Evolutionary conservation across 2,797 vertebrate species (phyloP), one percentile per base, ranked within the genome.

Genomic region (Monodelphis domestica): DNA sequence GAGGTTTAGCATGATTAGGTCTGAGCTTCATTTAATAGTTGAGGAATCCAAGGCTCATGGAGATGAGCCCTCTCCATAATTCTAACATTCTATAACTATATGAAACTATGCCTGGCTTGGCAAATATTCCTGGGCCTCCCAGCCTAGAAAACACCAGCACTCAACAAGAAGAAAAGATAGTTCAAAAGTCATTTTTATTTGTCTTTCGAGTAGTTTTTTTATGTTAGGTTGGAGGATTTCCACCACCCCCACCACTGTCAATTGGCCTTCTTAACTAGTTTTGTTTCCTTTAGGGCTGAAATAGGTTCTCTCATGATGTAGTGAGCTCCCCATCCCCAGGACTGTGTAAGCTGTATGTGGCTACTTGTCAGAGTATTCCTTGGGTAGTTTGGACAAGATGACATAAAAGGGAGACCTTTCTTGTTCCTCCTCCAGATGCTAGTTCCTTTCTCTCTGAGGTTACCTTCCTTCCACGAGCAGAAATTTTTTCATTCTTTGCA

Each of bases 81-180:
- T 4, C 63, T 21, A 70, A 38, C 17, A 38, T 78, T 24, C 17
- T 45, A 45, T 45, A 38, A 45, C 17, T 53, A 45, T 0, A 1
- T 12, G 88, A 55, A 90, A 57, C 54, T 0, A 0, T 10, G 70
- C 88, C 90, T 5, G 53, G 29, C 84, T 50, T 91, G 26, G 87
- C 0, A 4, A 12, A 54, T 21, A 70, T 54, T 92, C 63, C n/a
- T 0, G 10, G 87, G 78, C 53, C 89, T 45, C 38, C 0, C 0
- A 1, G 5, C 52, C 90, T 45, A 53, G 90, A 95, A 78, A 87
- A 52, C 45, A 63, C 53, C 84, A 70, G n/a, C 89, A 24, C 55
- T 92, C 95, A 88, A 30, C 9, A 10, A 94, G 97, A 97, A 96
- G 96, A 97, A 96, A 96, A 96, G 95, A 97, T 96, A 90, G 93